These are phyloP conservation scores for Pollimyrus isidori DNA, from an alignment of 2,113 vertebrate genomes.

Conservation along the genomic window DNA sequence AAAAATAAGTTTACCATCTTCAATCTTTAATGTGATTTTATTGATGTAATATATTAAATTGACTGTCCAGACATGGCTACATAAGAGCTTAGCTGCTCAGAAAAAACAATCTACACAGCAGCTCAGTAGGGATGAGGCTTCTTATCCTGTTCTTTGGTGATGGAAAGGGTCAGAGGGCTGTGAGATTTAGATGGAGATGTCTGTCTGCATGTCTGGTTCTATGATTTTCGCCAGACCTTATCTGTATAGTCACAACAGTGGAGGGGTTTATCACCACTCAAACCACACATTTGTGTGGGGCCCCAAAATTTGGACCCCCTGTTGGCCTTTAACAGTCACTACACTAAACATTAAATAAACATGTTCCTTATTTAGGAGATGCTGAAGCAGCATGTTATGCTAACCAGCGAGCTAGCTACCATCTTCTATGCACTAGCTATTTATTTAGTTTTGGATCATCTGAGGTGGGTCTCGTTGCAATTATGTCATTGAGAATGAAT, in stretches of 20 bases:
- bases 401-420: not conserved
- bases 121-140: not conserved
- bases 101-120: not conserved
- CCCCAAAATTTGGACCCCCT: not conserved
- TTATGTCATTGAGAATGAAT: not conserved
- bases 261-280: not conserved
- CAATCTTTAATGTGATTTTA: not conserved
- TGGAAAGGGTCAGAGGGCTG: not conserved
- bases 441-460: not conserved
- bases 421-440: not conserved
- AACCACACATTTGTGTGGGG: not conserved
- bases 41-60: not conserved
- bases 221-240: not conserved
- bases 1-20: not conserved
- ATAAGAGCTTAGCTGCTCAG: not conserved
- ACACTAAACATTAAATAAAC: not conserved
- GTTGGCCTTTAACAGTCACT: not conserved
- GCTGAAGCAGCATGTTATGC: not conserved
- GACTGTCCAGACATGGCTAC: not conserved
- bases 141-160: not conserved
- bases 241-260: not conserved
- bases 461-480: not conserved
- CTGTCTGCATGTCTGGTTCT: not conserved
- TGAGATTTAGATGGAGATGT: not conserved
- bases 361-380: not conserved